Percentiles rank a stretch among this genome's conserved stretches.
These are phyloP conservation scores for Sebastes taczanowskii DNA, from an alignment of 2,797 vertebrate genomes.

Conservation along the genomic window DNA sequence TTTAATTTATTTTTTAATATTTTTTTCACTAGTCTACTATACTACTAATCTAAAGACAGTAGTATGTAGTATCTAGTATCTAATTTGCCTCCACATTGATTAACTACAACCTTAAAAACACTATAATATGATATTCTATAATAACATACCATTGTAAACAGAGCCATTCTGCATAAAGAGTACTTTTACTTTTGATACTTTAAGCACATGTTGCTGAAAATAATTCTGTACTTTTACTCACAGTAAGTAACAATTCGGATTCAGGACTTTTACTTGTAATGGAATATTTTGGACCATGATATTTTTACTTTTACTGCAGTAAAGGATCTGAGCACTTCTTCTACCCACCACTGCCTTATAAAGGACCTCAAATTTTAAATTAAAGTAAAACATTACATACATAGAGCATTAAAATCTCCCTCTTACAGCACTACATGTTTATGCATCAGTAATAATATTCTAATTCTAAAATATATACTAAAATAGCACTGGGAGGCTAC, in stretches of 20 bases:
- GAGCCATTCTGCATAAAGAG: background rate
- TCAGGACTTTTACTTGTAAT: background rate
- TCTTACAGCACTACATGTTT: background rate
- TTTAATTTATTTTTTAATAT: no score
- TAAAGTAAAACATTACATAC: background rate
- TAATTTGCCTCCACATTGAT: background rate
- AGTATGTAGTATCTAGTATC: no score
- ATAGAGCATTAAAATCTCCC: background rate
- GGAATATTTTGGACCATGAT: background rate
- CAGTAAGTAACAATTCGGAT: background rate
- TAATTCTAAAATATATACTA: background rate
- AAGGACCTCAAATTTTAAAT: background rate
- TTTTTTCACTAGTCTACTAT: background rate
- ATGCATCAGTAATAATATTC: background rate
- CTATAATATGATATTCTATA: no score
- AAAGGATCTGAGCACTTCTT: background rate
- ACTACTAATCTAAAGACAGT: background rate
- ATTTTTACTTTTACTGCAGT: background rate
- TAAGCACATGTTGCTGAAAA: background rate
- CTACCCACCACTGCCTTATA: background rate
- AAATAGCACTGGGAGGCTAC: background rate
- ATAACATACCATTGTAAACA: no score
- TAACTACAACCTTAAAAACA: background rate
- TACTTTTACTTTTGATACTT: background rate
- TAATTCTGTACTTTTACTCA: background rate